phyloP scores from a whole-genome alignment of 1,140 invertebrate species.

The Hyles euphorbiae region DNA sequence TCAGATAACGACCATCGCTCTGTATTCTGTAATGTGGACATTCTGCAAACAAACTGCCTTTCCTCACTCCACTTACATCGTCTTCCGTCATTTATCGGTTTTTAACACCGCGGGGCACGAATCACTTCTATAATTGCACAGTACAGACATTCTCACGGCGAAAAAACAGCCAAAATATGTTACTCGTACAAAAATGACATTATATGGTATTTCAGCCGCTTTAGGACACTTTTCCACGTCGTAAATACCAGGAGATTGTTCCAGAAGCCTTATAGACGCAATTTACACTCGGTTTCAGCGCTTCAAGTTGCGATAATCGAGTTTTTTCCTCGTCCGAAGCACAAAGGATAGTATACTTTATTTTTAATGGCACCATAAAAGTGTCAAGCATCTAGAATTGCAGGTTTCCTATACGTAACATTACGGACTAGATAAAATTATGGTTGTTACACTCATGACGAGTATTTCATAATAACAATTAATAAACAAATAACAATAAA shows the following conservation, averaged over 20 bases:
- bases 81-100: constrained; percentile 7
- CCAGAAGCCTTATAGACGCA: too few species aligned
- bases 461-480: constrained; percentile 53
- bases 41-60: constrained; percentile 25
- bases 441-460: constrained; percentile 40
- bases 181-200: background rate
- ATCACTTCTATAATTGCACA: constrained; percentile 13
- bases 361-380: constrained; percentile 60
- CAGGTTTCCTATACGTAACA: constrained; percentile 29
- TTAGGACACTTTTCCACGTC: too few species aligned
- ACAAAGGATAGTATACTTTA: constrained; percentile 59
- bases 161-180: constrained; percentile 9
- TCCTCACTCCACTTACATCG: background rate
- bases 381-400: constrained; percentile 39
- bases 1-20: constrained; percentile 39
- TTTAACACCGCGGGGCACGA: background rate
- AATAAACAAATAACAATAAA: constrained; percentile 63
- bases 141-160: constrained; percentile 17
- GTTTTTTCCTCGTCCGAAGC: constrained; percentile 13
- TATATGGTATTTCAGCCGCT: too few species aligned
- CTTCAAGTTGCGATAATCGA: background rate
- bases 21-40: constrained; percentile 55
- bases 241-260: too few species aligned
- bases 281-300: too few species aligned
- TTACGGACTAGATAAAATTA: constrained; percentile 62